A percentile compares a stretch with the other conserved stretches of the same genome.
Evolutionary conservation across 2,113 vertebrate genomes (phyloP).

Genomic region (Varanus salvator): DNA sequence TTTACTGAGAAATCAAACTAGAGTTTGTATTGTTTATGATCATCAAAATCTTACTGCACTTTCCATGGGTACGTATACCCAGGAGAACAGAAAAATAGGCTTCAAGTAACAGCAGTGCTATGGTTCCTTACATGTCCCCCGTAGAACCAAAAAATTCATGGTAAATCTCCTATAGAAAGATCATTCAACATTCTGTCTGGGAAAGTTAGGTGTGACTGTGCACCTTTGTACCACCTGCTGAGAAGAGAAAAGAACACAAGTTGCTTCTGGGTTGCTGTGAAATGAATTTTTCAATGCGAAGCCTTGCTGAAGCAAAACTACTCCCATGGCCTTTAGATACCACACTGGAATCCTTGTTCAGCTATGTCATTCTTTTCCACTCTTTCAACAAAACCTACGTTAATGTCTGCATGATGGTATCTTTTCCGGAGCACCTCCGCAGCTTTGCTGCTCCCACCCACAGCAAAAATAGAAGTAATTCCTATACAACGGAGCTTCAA

Average conservation of each 20-base stretch:
- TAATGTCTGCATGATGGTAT: neutral
- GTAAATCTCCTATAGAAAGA: neutral
- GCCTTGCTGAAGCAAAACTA: neutral
- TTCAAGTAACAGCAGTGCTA: neutral
- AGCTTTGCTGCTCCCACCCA: neutral
- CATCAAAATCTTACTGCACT: neutral
- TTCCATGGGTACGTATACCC: neutral
- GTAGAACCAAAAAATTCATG: neutral
- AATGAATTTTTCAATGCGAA: neutral
- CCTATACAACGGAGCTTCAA: neutral
- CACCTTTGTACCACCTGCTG: neutral
- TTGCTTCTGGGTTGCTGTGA: neutral
- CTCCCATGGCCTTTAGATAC: neutral
- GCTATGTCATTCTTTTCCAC: neutral
- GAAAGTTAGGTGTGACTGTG: neutral
- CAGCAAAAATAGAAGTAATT: neutral
- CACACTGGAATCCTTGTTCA: neutral
- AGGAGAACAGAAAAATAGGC: neutral
- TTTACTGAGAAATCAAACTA: slow-evolving; percentile 26
- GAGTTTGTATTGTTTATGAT: slow-evolving; percentile 36
- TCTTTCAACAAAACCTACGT: neutral
- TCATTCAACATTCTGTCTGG: neutral
- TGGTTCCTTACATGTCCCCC: neutral
- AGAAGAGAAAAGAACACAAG: neutral
- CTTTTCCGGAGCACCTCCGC: neutral